A percentile compares a stretch with the other conserved stretches of the same genome.
Conservation (phyloP, 2,113 vertebrate genomes). For the Pelusios castaneus region DNA sequence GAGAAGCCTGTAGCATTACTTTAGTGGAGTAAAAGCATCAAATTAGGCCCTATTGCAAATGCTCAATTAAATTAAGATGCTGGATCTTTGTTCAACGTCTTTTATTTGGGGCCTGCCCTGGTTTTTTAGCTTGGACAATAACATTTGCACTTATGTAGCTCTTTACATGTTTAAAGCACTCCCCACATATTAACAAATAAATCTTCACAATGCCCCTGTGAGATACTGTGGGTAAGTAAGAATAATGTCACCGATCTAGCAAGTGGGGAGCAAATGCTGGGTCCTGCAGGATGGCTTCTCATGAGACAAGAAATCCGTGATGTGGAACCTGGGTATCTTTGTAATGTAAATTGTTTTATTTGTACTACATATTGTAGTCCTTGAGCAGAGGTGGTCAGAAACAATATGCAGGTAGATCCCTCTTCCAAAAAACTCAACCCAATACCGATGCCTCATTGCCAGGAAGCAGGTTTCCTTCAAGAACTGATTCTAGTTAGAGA, state of each 20-base stretch:
- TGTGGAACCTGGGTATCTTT: constrained; percentile 21
- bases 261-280: constrained; percentile 33
- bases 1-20: constrained; percentile 12
- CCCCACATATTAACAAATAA: constrained; percentile 18
- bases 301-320: constrained; percentile 48
- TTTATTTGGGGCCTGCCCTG: constrained; percentile 24
- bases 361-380: not conserved
- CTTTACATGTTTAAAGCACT: constrained; percentile 29
- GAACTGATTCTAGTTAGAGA: not conserved
- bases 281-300: not conserved
- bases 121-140: constrained; percentile 38
- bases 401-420: constrained; percentile 8
- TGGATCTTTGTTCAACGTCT: not conserved
- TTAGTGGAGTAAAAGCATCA: constrained; percentile 19
- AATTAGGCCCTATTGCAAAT: not conserved
- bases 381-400: not conserved
- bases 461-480: not conserved
- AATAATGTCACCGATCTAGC: constrained; percentile 35
- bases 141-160: constrained; percentile 11
- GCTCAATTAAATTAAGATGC: constrained; percentile 47
- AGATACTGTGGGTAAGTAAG: constrained; percentile 50
- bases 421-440: not conserved
- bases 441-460: not conserved
- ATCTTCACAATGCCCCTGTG: constrained; percentile 24
- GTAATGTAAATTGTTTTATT: constrained; percentile 49